phyloP scores from a whole-genome alignment of 2,113 vertebrate species.

The Hemiscyllium ocellatum region DNA sequence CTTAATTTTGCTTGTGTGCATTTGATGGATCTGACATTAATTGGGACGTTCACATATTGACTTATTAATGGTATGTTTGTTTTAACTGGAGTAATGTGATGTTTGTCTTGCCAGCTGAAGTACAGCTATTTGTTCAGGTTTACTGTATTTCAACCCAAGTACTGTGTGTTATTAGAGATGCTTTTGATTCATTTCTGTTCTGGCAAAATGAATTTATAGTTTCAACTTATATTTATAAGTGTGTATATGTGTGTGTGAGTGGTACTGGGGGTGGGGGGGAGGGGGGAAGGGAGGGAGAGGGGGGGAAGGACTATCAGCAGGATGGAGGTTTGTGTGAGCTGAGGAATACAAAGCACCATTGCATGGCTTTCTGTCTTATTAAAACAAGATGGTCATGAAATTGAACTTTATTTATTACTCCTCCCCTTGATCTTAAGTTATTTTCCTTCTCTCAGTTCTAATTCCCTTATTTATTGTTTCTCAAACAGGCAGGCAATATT shows the following conservation, averaged over 20 bases:
- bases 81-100: neutral
- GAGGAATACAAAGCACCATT: neutral
- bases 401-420: neutral
- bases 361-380: neutral
- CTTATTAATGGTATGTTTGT: neutral
- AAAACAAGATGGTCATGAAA: neutral
- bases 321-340: neutral
- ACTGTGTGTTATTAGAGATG: neutral
- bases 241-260: neutral
- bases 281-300: too few relatives aligned
- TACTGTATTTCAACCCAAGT: neutral
- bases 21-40: neutral
- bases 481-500: neutral
- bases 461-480: neutral
- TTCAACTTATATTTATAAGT: neutral
- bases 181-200: slow-evolving; percentile 4
- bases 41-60: neutral
- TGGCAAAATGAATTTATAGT: neutral
- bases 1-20: slow-evolving; percentile 6
- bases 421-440: neutral
- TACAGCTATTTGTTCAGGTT: neutral
- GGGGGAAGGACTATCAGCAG: neutral
- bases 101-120: neutral
- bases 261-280: too few relatives aligned
- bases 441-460: neutral